Percentiles rank a stretch among this genome's conserved stretches.
phyloP scores from a whole-genome alignment of 2,113 vertebrate genomes.

The Actinemys pallida region DNA sequence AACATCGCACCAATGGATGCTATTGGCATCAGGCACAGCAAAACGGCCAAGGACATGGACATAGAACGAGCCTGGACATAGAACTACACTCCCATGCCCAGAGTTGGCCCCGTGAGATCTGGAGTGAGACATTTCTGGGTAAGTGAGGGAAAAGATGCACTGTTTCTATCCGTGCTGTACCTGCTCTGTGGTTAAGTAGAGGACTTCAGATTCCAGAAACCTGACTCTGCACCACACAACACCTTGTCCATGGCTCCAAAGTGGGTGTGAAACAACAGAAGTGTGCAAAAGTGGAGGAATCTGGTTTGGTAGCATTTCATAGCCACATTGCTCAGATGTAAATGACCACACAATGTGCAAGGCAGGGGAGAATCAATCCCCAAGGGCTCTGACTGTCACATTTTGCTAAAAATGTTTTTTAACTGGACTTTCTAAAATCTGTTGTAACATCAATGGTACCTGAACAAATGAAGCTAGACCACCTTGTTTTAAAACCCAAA shows the following conservation, averaged over 20 bases:
- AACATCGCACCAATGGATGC: not conserved
- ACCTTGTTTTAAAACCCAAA: accelerated
- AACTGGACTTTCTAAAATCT: too few relatives aligned
- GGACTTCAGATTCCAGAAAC: not conserved
- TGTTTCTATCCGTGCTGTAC: not conserved
- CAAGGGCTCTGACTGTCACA: too few relatives aligned
- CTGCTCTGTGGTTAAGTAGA: not conserved
- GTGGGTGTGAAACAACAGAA: not conserved
- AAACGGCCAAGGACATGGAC: not conserved
- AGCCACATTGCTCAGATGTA: not conserved
- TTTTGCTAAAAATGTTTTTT: too few relatives aligned
- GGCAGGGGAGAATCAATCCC: accelerated
- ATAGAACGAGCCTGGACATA: not conserved
- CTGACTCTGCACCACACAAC: not conserved
- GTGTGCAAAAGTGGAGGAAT: not conserved
- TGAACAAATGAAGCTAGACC: accelerated
- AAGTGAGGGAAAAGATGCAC: not conserved
- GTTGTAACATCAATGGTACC: not conserved
- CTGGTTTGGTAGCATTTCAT: accelerated
- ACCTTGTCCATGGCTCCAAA: not conserved
- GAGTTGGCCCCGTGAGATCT: not conserved
- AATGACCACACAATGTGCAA: not conserved
- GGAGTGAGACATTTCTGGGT: not conserved
- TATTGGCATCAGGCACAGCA: not conserved
- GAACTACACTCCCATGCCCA: not conserved